Percentiles rank a stretch among this genome's conserved stretches.
These are phyloP conservation scores for Python bivittatus DNA, from an alignment of 2,113 vertebrate species.

Conservation along the genomic window DNA sequence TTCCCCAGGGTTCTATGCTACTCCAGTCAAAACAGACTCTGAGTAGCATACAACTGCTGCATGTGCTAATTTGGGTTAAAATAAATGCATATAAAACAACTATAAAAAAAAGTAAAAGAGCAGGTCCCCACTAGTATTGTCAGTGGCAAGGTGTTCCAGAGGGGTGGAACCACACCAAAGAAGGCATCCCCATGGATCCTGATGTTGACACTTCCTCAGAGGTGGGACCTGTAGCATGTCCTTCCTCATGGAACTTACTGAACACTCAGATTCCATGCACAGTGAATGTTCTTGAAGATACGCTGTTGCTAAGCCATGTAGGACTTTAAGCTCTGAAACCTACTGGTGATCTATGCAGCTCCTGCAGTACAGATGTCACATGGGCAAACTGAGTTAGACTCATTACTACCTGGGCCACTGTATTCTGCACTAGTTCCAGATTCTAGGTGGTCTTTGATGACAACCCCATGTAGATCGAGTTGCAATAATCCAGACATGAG, in stretches of 20 bases:
- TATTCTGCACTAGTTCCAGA: neutral
- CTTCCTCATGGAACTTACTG: neutral
- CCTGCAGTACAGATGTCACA: neutral
- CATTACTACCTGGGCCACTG: neutral
- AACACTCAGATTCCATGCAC: neutral
- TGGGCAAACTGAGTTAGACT: neutral
- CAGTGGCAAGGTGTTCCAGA: neutral
- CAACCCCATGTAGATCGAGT: neutral
- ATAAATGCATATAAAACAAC: neutral
- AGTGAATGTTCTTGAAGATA: neutral
- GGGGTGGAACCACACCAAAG: neutral
- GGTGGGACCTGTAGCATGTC: neutral
- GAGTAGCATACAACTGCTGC: neutral
- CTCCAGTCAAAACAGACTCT: neutral
- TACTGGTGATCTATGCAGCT: neutral
- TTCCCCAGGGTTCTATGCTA: too few species aligned
- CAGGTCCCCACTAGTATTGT: neutral
- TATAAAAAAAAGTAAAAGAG: neutral
- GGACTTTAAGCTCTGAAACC: neutral
- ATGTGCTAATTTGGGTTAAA: neutral
- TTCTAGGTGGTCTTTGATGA: neutral
- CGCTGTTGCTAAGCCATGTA: neutral
- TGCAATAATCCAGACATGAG: neutral
- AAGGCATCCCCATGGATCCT: neutral
- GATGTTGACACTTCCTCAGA: neutral